Evolutionary conservation across 2,113 vertebrate species (phyloP), one percentile per base, ranked within the genome.

Genomic region (Oceanodroma tethys): DNA sequence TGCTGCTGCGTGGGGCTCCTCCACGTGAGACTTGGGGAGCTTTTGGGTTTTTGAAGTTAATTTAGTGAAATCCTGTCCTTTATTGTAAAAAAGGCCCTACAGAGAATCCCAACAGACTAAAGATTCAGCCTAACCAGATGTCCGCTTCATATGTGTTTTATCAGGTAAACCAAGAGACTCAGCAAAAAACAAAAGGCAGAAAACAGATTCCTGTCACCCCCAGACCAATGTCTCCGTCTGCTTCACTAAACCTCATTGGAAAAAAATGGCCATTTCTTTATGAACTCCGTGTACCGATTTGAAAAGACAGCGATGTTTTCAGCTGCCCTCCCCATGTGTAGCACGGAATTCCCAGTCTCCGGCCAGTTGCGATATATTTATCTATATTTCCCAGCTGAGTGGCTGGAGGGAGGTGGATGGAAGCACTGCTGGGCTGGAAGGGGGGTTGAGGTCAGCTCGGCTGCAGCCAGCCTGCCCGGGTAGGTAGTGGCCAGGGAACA

Each of bases 21-120:
- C 32, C 1, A 0, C 18, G 4, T 3, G 43, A 2, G 4, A 11
- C 23, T 13, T 13, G 13, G 42, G 12, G 21, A 52, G 32, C 6
- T 43, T 38, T 38, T 0, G 5, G 5, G 1, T 4, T 34, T 60
- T 43, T 22, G 25, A 26, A 53, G 40, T 13, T 34, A 25, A 62
- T 70, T 47, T 45, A 70, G n/a, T 5, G 2, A 60, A 43, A 78
- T 29, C 30, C n/a, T 12, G 20, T 19, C 43, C 34, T 63, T 48
- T 22, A 5, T 17, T 17, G 11, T 40, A 11, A 25, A 70, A 71
- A 55, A 48, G 7, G 13, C 22, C 18, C 14, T 14, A 13, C 18
- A 16, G 36, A 38, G 42, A 65, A 71, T 15, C 21, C 26, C 21
- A 13, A 8, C 36, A 4, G 22, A 25, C 15, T 34, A 7, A 29